Evolutionary conservation across 2,113 vertebrate genomes (phyloP).

Genomic region (Forbesichthys agassizii): DNA sequence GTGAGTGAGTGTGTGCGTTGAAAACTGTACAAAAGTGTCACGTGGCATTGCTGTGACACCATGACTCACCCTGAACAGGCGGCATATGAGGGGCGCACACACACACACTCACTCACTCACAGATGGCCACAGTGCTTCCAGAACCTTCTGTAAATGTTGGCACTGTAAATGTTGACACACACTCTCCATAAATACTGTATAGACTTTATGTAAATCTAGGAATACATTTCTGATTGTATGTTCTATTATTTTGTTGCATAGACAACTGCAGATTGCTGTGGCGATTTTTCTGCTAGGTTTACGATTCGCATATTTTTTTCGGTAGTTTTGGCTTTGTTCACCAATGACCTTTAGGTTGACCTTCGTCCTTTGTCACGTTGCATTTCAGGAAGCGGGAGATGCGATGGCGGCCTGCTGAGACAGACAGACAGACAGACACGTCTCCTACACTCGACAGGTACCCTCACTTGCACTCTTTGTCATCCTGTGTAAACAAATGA

Average conservation of each 20-base stretch:
- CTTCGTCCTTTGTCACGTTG: constrained; percentile 24
- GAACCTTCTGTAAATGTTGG: constrained; percentile 46
- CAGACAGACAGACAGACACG: constrained; percentile 16
- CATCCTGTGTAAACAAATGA: background rate
- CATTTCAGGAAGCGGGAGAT: constrained; percentile 52
- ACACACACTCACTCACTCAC: constrained; percentile 41
- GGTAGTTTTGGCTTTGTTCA: background rate
- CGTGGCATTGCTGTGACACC: constrained; percentile 45
- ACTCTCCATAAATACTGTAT: constrained; percentile 26
- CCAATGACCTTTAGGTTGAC: constrained; percentile 27
- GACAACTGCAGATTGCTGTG: too few relatives aligned
- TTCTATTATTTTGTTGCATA: too few relatives aligned
- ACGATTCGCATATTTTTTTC: too few relatives aligned
- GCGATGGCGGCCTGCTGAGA: constrained; percentile 56
- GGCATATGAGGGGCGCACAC: constrained; percentile 43
- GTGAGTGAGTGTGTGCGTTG: constrained; percentile 23
- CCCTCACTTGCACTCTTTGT: constrained; percentile 5
- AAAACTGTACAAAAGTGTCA: constrained; percentile 41
- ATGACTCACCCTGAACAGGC: constrained; percentile 59
- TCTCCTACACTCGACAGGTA: constrained; percentile 46
- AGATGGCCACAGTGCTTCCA: constrained; percentile 59
- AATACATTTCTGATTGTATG: too few relatives aligned
- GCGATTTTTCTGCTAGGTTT: too few relatives aligned
- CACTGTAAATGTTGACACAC: background rate
- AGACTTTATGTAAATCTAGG: too few relatives aligned